phyloP scores from a whole-genome alignment of 2,888 invertebrate species.

The Boloria euphrosyne region DNA sequence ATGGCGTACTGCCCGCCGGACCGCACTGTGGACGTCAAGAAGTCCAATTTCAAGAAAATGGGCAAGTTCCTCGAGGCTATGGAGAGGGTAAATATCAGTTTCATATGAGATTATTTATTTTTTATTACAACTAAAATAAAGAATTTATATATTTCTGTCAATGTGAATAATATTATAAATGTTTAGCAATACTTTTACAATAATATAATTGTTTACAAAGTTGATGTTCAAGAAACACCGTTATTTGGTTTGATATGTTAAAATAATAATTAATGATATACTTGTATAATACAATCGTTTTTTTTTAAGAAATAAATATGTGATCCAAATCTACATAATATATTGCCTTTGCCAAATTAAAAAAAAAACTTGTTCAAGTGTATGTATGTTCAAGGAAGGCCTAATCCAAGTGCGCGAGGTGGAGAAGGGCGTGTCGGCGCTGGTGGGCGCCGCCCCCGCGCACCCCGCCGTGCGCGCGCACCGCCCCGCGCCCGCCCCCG shows the following conservation, averaged over 20 bases:
- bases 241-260: too few relatives aligned
- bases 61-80: constrained; percentile 91
- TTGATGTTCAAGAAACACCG: too few relatives aligned
- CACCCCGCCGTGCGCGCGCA: constrained; percentile 80
- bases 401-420: constrained; percentile 84
- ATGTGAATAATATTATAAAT: too few relatives aligned
- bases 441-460: constrained; percentile 84
- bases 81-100: constrained; percentile 78
- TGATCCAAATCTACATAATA: too few relatives aligned
- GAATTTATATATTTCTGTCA: too few relatives aligned
- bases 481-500: constrained; percentile 42
- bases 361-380: neutral
- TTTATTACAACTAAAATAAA: too few relatives aligned
- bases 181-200: too few relatives aligned
- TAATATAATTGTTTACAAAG: too few relatives aligned
- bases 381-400: constrained; percentile 73
- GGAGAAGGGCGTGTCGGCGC: constrained; percentile 91
- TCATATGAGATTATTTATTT: neutral
- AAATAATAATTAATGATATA: too few relatives aligned
- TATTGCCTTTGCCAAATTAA: neutral
- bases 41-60: constrained; percentile 93
- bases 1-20: constrained; percentile 87
- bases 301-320: too few relatives aligned
- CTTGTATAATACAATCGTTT: too few relatives aligned
- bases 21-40: constrained; percentile 90